Conservation (phyloP, 2,113 vertebrate genomes). For the Ovis aries region DNA sequence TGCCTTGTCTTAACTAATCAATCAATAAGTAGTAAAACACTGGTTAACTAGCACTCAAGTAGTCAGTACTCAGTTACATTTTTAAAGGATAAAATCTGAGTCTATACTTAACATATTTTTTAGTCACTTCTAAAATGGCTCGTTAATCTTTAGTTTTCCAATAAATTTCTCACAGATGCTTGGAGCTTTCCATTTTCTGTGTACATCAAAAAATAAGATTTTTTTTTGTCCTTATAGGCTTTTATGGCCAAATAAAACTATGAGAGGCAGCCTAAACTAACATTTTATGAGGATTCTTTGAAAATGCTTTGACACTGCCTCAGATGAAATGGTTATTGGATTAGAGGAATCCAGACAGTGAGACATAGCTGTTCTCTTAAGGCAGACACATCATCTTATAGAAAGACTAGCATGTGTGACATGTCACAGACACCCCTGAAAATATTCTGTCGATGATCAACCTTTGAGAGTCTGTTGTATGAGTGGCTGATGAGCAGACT, state of each 20-base stretch:
- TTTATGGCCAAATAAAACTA: neutral
- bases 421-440: neutral
- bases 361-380: neutral
- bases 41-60: neutral
- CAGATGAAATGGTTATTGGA: neutral
- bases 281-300: neutral
- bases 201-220: neutral
- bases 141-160: constrained; percentile 17
- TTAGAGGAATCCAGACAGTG: neutral
- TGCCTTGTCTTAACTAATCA: neutral
- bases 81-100: neutral
- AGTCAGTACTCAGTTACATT: neutral
- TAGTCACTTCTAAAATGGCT: neutral
- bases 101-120: neutral
- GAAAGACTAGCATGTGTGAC: neutral
- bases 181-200: neutral
- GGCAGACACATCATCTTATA: neutral
- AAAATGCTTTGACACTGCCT: neutral
- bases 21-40: neutral
- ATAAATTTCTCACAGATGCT: neutral
- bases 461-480: neutral
- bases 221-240: neutral
- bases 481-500: neutral
- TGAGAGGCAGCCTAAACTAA: neutral
- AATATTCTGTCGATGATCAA: neutral